Percentiles rank a stretch among this genome's conserved stretches.
Evolutionary conservation across 2,888 invertebrate genomes (phyloP).

Genomic region (Metopia argyrocephala): DNA sequence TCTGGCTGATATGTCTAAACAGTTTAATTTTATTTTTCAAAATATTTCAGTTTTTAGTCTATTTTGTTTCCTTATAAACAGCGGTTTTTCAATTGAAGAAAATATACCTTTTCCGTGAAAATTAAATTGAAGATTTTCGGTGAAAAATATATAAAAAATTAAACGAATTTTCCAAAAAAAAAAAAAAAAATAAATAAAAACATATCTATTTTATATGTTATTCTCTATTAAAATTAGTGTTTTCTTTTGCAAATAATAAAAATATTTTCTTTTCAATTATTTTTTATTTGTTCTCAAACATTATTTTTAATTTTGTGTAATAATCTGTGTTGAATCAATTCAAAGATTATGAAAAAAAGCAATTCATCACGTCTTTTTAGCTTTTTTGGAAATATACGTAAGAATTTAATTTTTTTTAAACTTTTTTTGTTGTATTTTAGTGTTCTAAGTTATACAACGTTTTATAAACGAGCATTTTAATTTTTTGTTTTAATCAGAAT

Average conservation of each 20-base stretch:
- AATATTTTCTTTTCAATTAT: neutral
- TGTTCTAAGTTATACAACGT: slow-evolving; percentile 36
- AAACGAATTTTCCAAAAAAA: neutral
- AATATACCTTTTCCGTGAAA: neutral
- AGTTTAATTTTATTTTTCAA: slow-evolving; percentile 10
- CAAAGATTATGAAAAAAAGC: slow-evolving; percentile 55
- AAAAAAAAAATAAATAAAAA: neutral
- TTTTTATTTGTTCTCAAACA: neutral
- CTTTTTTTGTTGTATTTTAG: neutral
- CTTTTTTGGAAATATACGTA: slow-evolving; percentile 58
- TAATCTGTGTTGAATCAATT: slow-evolving; percentile 15
- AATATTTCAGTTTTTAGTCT: slow-evolving; percentile 43
- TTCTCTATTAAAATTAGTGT: neutral
- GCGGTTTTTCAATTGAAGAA: slow-evolving; percentile 29
- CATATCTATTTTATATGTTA: neutral
- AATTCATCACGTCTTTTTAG: slow-evolving; percentile 56
- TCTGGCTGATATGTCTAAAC: neutral
- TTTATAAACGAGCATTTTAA: neutral
- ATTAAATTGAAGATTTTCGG: slow-evolving; percentile 3
- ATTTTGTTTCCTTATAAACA: slow-evolving; percentile 46
- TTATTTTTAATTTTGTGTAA: slow-evolving; percentile 1
- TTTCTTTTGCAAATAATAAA: neutral
- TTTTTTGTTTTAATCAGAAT: slow-evolving; percentile 19
- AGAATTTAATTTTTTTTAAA: slow-evolving; percentile 39
- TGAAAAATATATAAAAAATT: neutral